Evolutionary conservation across 2,888 invertebrate genomes (phyloP).

Genomic region (Lucinisca nassula): DNA sequence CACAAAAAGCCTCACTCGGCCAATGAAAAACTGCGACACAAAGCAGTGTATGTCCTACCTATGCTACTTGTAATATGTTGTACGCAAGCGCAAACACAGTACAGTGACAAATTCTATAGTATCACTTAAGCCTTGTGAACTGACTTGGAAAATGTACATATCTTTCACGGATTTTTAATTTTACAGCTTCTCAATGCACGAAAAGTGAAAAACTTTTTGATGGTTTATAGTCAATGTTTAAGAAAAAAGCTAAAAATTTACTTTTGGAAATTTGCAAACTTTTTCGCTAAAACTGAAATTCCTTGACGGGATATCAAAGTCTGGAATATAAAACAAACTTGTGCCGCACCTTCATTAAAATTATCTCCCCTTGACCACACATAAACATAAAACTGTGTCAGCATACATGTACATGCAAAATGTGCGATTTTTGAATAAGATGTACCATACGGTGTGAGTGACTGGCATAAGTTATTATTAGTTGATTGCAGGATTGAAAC

Average conservation of each 20-base stretch:
- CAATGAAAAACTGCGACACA: conserved; percentile 64
- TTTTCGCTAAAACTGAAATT: background rate
- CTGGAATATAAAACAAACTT: background rate
- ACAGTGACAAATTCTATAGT: conserved; percentile 50
- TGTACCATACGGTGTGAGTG: too few relatives aligned
- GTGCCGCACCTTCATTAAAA: background rate
- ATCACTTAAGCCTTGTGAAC: conserved; percentile 46
- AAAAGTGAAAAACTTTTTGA: background rate
- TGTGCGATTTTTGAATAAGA: background rate
- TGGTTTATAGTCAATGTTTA: background rate
- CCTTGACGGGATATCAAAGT: background rate
- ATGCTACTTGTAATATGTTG: conserved; percentile 56
- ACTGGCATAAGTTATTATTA: too few relatives aligned
- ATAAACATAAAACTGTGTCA: background rate
- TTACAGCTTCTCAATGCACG: background rate
- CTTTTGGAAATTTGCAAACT: background rate
- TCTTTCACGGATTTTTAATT: conserved; percentile 11
- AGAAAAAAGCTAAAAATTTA: background rate
- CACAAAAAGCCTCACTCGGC: conserved; percentile 31
- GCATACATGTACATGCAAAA: background rate
- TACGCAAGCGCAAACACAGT: conserved; percentile 60
- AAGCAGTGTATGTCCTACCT: conserved; percentile 52
- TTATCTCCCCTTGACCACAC: conserved; percentile 28
- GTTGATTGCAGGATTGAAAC: too few relatives aligned
- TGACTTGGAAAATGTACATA: conserved; percentile 51